Percentiles rank a stretch among this genome's conserved stretches.
phyloP scores from a whole-genome alignment of 2,888 invertebrate genomes.

The Phoenoteleia sp. region DNA sequence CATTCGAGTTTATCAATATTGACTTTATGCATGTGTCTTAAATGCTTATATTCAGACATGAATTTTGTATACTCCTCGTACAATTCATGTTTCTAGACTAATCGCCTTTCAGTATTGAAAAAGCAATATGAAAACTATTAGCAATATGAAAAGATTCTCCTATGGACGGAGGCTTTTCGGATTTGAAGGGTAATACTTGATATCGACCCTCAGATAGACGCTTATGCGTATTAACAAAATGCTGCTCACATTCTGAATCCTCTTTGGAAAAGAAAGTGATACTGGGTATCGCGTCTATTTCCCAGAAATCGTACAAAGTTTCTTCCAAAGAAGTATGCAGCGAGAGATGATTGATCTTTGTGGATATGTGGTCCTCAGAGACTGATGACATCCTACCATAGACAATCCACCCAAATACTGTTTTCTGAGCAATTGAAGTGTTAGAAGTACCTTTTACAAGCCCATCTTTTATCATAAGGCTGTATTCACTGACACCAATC shows the following conservation, averaged over 20 bases:
- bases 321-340: neutral
- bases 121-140: too few relatives aligned
- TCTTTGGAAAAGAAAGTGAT: neutral
- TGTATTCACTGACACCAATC: neutral
- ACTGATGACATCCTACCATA: neutral
- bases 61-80: neutral
- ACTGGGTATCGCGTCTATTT: neutral
- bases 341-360: neutral
- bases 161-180: neutral
- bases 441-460: neutral
- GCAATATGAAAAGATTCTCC: neutral
- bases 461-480: neutral
- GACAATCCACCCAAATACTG: neutral
- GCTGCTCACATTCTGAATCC: neutral
- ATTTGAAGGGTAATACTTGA: neutral
- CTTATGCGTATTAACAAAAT: neutral
- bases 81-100: neutral
- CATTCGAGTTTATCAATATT: neutral
- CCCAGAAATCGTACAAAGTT: neutral
- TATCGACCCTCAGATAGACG: neutral
- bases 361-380: neutral
- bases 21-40: neutral
- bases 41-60: neutral
- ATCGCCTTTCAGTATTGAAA: neutral
- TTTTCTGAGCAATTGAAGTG: neutral